Evolutionary conservation across 2,888 invertebrate species (phyloP), one percentile per base, ranked within the genome.

Genomic region (Drosophila vallismaia): DNA sequence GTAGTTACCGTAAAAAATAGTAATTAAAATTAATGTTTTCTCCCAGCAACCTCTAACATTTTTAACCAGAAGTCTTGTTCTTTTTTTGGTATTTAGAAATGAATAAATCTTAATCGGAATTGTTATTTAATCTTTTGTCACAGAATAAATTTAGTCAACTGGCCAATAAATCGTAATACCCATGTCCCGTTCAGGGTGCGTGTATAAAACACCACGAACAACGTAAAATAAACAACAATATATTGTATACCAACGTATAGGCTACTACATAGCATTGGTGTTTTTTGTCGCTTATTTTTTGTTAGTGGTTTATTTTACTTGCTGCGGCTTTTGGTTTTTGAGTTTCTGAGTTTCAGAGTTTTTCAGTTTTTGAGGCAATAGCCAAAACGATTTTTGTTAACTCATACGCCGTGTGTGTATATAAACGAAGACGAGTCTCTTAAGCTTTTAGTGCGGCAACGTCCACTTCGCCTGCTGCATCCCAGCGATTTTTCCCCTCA

Each of bases 391-490:
- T 79, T 79, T 83, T 76, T 75, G 77, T 77, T 77, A 81, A 87
- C 82, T 83, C 83, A 79, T 84, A 83, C 86, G 68, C 67, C 82
- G 77, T 75, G 88, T 89, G 81, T 78, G 78, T 89, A 89, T 89
- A 90, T 86, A 89, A 89, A 79, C 87, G 81, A 81, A 89, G 87
- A 89, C 85, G 89, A 82, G 86, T 85, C 87, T 75, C 83, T 77
- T 81, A 74, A 74, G 70, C 76, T 88, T 80, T 89, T 87, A 89
- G 89, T 89, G 87, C 80, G 88, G 89, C 87, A 79, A 73, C 89
- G 76, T 88, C 86, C 86, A 88, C 87, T 81, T 88, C 74, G 71
- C 73, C 79, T 79, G 74, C 82, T 77, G 80, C 60, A 62, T 67
- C 66, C 52, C 36, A 60, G 60, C 56, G 42, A 42, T 42, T 33